Percentiles rank a stretch among this genome's conserved stretches.
phyloP scores from a whole-genome alignment of 2,113 vertebrate genomes.

The Blennius ocellaris region DNA sequence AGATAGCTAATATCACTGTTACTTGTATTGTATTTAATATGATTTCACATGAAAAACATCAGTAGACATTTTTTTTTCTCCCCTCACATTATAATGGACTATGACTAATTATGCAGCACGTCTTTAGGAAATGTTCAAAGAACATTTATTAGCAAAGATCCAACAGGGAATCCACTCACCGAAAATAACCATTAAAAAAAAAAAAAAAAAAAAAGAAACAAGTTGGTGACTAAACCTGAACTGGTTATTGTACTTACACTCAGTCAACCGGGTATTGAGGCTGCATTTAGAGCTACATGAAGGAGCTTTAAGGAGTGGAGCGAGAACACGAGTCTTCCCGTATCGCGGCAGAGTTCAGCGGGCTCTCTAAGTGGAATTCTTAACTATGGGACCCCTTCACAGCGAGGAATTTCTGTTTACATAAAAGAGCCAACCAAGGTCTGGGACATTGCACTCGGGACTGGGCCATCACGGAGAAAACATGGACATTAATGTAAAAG shows the following conservation, averaged over 20 bases:
- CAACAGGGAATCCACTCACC: background rate
- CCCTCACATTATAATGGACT: too few relatives aligned
- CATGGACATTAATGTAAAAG: constrained; percentile 75
- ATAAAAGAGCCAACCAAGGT: constrained; percentile 77
- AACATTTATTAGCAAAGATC: background rate
- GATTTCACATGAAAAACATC: too few relatives aligned
- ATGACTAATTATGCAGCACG: background rate
- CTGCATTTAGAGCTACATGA: constrained; percentile 69
- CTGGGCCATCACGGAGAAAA: constrained; percentile 70
- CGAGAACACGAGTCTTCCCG: constrained; percentile 69
- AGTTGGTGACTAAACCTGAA: constrained; percentile 36
- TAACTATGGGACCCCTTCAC: constrained; percentile 85
- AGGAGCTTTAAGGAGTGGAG: constrained; percentile 58
- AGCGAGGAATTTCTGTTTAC: constrained; percentile 83
- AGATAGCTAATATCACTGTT: too few relatives aligned
- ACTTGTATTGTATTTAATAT: too few relatives aligned
- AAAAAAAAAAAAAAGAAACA: constrained; percentile 20
- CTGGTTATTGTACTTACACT: constrained; percentile 41
- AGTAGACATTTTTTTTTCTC: too few relatives aligned
- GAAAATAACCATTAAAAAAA: too few relatives aligned
- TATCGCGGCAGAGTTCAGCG: constrained; percentile 59
- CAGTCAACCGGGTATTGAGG: constrained; percentile 65
- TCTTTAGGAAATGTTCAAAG: background rate
- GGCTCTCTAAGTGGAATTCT: constrained; percentile 83
- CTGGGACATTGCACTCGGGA: constrained; percentile 82